Conservation (phyloP, 2,797 vertebrate species). For the Propithecus perrieri region DNA sequence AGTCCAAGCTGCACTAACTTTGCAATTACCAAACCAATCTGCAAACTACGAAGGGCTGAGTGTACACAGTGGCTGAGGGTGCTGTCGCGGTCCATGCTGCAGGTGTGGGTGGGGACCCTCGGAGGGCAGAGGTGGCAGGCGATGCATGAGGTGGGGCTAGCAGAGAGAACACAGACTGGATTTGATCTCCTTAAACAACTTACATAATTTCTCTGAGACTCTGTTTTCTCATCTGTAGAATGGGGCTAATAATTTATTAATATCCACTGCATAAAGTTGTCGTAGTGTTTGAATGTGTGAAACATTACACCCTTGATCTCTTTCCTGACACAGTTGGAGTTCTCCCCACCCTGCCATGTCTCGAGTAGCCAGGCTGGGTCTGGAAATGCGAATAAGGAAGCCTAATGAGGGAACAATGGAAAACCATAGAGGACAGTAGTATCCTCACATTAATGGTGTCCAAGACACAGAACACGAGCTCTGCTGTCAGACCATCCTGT, state of each 20-base stretch:
- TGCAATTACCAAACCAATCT: not conserved
- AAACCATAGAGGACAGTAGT: not conserved
- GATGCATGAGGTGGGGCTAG: not conserved
- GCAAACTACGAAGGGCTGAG: not conserved
- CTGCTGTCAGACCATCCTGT: not conserved
- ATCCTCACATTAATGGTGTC: not conserved
- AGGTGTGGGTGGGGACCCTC: accelerated
- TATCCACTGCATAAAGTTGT: not conserved
- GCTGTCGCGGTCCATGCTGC: not conserved
- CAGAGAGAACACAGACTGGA: not conserved
- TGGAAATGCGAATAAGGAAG: not conserved
- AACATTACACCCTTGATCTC: not conserved
- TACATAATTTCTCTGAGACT: not conserved
- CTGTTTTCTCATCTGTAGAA: not conserved
- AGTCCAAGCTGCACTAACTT: not conserved
- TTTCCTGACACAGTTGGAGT: not conserved
- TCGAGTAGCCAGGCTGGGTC: not conserved
- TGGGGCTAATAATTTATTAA: not conserved
- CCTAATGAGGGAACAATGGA: too few species aligned
- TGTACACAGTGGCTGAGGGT: accelerated
- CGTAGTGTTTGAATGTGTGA: not conserved
- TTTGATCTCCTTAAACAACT: not conserved
- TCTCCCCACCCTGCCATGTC: not conserved
- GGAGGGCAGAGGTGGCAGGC: accelerated
- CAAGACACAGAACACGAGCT: not conserved